Evolutionary conservation across 2,888 invertebrate species (phyloP).

Genomic region (Poecilus cupreus): DNA sequence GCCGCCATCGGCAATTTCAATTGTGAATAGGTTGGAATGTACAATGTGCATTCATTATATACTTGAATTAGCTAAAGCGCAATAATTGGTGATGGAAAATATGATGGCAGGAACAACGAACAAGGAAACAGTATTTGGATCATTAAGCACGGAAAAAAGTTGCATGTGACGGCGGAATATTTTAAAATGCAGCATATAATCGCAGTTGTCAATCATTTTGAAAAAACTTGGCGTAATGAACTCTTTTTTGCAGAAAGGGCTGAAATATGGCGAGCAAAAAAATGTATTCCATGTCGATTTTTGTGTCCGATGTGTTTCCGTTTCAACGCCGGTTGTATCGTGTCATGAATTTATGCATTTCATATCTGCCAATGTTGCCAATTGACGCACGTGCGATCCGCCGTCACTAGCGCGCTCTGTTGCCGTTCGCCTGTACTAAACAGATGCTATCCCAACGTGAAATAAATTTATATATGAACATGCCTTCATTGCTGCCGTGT

Average conservation of each 20-base stretch:
- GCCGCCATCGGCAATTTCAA: too few relatives aligned
- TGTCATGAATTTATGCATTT: slow-evolving; percentile 54
- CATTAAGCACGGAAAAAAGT: slow-evolving; percentile 8
- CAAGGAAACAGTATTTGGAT: slow-evolving; percentile 5
- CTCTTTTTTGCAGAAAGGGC: slow-evolving; percentile 28
- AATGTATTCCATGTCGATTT: slow-evolving; percentile 31
- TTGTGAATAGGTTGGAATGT: too few relatives aligned
- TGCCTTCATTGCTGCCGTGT: not conserved
- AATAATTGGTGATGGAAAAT: too few relatives aligned
- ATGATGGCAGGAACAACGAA: not conserved
- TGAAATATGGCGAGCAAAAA: slow-evolving; percentile 25
- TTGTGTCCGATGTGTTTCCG: slow-evolving; percentile 36
- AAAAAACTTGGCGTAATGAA: slow-evolving; percentile 24
- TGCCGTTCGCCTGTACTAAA: not conserved
- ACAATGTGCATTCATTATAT: too few relatives aligned
- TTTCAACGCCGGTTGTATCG: slow-evolving; percentile 31
- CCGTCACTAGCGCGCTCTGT: not conserved
- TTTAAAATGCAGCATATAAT: slow-evolving; percentile 29
- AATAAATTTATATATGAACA: slow-evolving; percentile 5
- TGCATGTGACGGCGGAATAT: not conserved
- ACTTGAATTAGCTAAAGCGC: too few relatives aligned
- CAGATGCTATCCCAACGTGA: slow-evolving; percentile 9
- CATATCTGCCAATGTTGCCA: slow-evolving; percentile 53
- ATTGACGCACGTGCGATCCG: slow-evolving; percentile 38
- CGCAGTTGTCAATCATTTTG: slow-evolving; percentile 28